Evolutionary conservation across 30 jellyfish, hydroid and myxozoan genomes (phyloP).

Genomic region (Aurelia aurita): DNA sequence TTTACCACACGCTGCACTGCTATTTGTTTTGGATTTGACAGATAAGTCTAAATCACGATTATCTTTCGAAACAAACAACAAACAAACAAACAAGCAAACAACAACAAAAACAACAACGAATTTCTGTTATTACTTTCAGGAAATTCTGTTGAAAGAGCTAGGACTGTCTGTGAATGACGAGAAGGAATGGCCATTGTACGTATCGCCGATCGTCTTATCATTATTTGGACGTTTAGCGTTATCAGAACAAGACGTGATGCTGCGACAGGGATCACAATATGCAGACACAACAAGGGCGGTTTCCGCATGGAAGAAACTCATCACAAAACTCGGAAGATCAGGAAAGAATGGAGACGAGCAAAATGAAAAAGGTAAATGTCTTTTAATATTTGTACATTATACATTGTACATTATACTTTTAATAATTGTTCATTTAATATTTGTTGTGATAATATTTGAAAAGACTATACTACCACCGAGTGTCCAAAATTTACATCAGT

Average conservation of each 20-base stretch:
- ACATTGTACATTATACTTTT: no score
- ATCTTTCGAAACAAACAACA: no score
- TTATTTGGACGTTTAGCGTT: constrained; percentile 77
- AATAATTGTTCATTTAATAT: no score
- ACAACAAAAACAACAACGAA: no score
- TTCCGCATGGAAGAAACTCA: constrained; percentile 70
- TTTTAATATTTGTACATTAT: no score
- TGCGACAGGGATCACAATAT: constrained; percentile 38
- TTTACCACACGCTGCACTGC: no score
- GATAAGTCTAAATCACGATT: no score
- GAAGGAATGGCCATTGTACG: constrained; percentile 74
- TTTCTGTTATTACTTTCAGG: constrained; percentile 9
- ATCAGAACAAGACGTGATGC: constrained; percentile 58
- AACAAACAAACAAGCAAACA: no score
- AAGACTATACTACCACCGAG: no score
- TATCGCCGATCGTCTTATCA: constrained; percentile 44
- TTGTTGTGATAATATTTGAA: no score
- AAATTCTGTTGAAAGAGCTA: constrained; percentile 52
- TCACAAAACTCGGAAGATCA: constrained; percentile 29
- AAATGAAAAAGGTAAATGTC: constrained; percentile 18
- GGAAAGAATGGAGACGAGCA: background rate
- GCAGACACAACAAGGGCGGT: constrained; percentile 67
- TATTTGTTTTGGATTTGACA: no score
- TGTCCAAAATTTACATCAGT: no score
- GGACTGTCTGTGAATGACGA: constrained; percentile 37